Conservation (phyloP, 2,888 invertebrate genomes). For the Leptinotarsa tumamoca region DNA sequence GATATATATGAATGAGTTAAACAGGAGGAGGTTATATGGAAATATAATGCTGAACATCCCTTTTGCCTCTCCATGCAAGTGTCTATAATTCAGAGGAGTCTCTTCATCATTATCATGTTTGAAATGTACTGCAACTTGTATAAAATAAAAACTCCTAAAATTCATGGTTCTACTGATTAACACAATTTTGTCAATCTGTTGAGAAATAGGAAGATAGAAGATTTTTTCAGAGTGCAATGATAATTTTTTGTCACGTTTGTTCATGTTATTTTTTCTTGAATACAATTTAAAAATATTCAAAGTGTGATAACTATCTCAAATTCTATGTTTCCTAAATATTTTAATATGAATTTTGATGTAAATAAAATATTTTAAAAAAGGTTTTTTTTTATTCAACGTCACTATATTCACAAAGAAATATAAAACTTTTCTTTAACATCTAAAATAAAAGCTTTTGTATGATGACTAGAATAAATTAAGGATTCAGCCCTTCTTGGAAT, state of each 20-base stretch:
- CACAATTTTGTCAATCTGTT: too few relatives aligned
- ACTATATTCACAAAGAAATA: background rate
- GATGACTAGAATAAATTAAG: slow-evolving; percentile 30
- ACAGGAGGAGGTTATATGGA: too few relatives aligned
- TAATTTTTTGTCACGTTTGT: background rate
- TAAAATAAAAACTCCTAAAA: too few relatives aligned
- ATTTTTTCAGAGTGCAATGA: background rate
- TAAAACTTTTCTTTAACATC: slow-evolving; percentile 13
- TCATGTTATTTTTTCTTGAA: background rate
- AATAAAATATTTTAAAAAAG: slow-evolving; percentile 33
- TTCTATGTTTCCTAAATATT: slow-evolving; percentile 36
- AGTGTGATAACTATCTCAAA: slow-evolving; percentile 40
- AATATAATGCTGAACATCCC: too few relatives aligned
- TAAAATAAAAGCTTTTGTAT: slow-evolving; percentile 14
- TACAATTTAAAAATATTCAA: slow-evolving; percentile 10
- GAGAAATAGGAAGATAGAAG: too few relatives aligned
- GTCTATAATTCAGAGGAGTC: too few relatives aligned
- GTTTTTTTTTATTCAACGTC: slow-evolving; percentile 18
- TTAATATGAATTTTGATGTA: slow-evolving; percentile 42
- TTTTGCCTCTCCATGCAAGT: too few relatives aligned
- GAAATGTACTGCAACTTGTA: too few relatives aligned
- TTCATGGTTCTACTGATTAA: too few relatives aligned
- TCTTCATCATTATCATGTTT: too few relatives aligned
- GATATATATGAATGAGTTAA: background rate
- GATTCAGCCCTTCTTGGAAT: slow-evolving; percentile 67